phyloP scores from a whole-genome alignment of 2,888 invertebrate genomes.

The Pyrocoelia pectoralis region DNA sequence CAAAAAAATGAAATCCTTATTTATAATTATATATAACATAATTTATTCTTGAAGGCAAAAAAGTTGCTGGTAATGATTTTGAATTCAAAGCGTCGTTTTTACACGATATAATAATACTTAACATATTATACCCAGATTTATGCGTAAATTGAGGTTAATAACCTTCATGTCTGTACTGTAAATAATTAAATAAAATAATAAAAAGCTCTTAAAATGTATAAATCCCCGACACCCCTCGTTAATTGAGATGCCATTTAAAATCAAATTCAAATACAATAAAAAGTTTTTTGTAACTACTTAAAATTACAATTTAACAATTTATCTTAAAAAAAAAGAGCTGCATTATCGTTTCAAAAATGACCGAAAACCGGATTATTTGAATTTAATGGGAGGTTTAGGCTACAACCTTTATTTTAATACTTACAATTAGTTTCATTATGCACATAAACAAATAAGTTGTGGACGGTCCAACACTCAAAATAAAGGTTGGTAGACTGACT shows the following conservation, averaged over 20 bases:
- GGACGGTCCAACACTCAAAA: slow-evolving; percentile 34
- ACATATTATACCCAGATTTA: not conserved
- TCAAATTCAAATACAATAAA: too few species aligned
- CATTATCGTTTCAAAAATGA: too few species aligned
- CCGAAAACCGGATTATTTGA: not conserved
- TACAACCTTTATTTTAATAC: slow-evolving; percentile 15
- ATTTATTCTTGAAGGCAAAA: not conserved
- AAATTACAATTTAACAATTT: too few species aligned
- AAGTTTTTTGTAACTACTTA: too few species aligned
- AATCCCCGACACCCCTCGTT: too few species aligned
- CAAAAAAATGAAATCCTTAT: not conserved
- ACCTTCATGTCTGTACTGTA: not conserved
- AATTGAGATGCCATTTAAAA: too few species aligned
- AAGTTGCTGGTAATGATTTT: not conserved
- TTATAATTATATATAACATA: not conserved
- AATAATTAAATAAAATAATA: too few species aligned
- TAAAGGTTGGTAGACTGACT: slow-evolving; percentile 32
- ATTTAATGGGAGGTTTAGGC: not conserved
- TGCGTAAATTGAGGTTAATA: not conserved
- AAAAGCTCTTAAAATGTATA: too few species aligned
- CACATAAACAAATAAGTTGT: slow-evolving; percentile 19
- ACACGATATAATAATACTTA: not conserved
- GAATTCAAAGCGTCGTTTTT: not conserved
- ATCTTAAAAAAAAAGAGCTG: too few species aligned
- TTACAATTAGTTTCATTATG: slow-evolving; percentile 33